phyloP scores from a whole-genome alignment of 2,797 vertebrate species.

The Mus spretus region DNA sequence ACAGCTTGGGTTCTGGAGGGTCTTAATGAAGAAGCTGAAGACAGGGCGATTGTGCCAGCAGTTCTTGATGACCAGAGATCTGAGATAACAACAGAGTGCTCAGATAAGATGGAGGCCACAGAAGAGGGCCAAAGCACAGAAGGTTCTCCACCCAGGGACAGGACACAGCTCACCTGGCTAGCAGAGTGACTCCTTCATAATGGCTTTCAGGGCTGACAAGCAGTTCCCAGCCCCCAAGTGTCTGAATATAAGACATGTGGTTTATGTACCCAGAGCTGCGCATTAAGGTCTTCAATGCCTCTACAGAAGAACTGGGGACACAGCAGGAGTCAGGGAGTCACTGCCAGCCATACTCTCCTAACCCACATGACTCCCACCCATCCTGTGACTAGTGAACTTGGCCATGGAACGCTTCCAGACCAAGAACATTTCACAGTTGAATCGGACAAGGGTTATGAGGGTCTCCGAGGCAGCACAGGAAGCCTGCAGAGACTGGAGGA shows the following conservation, averaged over 20 bases:
- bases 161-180: conserved; percentile 69
- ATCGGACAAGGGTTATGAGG: no score
- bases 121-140: background rate
- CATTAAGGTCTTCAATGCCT: conserved; percentile 73
- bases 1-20: background rate
- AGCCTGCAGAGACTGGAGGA: background rate
- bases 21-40: conserved; percentile 52
- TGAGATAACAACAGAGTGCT: fast-evolving
- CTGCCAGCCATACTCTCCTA: fast-evolving
- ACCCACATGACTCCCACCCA: background rate
- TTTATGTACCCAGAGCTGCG: conserved; percentile 54
- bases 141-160: fast-evolving
- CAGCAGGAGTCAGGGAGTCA: background rate
- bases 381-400: background rate
- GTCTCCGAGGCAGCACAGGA: fast-evolving
- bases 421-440: background rate
- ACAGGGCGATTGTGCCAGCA: conserved; percentile 79
- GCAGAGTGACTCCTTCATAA: conserved; percentile 55
- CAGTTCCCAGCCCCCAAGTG: conserved; percentile 60
- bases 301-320: conserved; percentile 44
- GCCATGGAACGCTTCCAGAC: no score
- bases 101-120: background rate
- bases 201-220: conserved; percentile 50
- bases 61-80: conserved; percentile 57
- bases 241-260: conserved; percentile 8